Conservation (phyloP, 2,888 invertebrate species). For the Caradrina clavipalpis region DNA sequence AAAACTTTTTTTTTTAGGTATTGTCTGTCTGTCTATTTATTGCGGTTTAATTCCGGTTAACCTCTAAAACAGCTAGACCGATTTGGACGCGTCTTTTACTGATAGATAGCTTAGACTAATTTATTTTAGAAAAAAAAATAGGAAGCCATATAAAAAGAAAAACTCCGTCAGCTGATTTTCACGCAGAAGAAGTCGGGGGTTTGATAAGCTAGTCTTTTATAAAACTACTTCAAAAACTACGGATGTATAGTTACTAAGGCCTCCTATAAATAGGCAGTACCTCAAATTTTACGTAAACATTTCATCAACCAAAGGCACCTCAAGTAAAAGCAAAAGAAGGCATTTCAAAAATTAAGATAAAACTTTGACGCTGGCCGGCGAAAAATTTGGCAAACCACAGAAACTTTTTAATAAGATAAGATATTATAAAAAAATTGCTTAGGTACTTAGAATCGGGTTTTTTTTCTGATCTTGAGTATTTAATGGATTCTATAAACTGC, state of each 20-base stretch:
- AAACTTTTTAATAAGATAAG: constrained; percentile 74
- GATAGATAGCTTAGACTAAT: no score
- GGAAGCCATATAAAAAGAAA: no score
- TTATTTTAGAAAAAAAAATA: no score
- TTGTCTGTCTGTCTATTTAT: no score
- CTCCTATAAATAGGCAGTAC: constrained; percentile 7
- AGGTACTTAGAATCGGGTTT: constrained; percentile 64
- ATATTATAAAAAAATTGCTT: constrained; percentile 67
- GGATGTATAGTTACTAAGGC: neutral
- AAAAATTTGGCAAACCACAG: constrained; percentile 49
- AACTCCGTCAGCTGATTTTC: no score
- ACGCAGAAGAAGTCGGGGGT: no score
- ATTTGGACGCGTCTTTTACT: no score
- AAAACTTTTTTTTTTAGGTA: no score
- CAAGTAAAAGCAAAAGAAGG: constrained; percentile 45
- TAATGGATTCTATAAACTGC: constrained; percentile 72
- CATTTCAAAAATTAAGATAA: constrained; percentile 52
- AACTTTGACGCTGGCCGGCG: constrained; percentile 45
- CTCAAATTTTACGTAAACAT: constrained; percentile 25
- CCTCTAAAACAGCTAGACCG: no score
- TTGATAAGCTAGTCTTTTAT: no score
- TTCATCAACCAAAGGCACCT: constrained; percentile 36
- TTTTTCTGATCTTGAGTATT: constrained; percentile 65
- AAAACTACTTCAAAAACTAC: neutral
- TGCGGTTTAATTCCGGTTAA: no score